These are phyloP conservation scores for Rhinoderma darwinii DNA, from an alignment of 2,113 vertebrate species.

Conservation along the genomic window DNA sequence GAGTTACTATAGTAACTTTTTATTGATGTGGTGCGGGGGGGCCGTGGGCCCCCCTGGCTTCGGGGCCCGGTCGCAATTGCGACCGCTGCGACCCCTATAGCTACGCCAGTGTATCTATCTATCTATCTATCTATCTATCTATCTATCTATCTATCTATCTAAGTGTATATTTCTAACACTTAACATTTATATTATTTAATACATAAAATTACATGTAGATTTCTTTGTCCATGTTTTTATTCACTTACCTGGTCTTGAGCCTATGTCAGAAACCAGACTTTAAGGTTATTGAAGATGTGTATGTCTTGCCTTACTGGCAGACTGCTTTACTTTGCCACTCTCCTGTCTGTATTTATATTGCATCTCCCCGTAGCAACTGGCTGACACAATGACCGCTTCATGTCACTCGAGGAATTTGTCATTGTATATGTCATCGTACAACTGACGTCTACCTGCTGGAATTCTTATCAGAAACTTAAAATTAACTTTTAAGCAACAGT, in stretches of 20 bases:
- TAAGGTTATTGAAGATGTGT: neutral
- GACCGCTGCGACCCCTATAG: too few relatives aligned
- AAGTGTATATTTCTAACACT: neutral
- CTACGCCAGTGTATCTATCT: too few relatives aligned
- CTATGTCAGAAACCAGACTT: neutral
- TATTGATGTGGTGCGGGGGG: too few relatives aligned
- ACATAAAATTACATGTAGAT: neutral
- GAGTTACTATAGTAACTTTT: too few relatives aligned
- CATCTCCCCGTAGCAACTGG: conserved; percentile 27
- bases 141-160: conserved; percentile 8
- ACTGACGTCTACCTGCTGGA: conserved; percentile 13
- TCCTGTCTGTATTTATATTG: conserved; percentile 39
- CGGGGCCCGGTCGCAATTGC: too few relatives aligned
- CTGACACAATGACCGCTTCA: conserved; percentile 26
- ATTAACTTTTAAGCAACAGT: neutral
- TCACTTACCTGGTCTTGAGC: conserved; percentile 18
- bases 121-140: conserved; percentile 28
- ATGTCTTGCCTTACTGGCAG: neutral
- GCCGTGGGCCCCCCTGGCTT: too few relatives aligned
- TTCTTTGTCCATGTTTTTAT: neutral
- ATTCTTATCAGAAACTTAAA: neutral
- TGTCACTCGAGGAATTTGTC: conserved; percentile 31
- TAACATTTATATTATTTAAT: neutral
- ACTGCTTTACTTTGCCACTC: neutral
- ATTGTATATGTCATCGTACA: conserved; percentile 20